These are phyloP conservation scores for Andricus grossulariae DNA, from an alignment of 1,140 invertebrate species.

Conservation along the genomic window DNA sequence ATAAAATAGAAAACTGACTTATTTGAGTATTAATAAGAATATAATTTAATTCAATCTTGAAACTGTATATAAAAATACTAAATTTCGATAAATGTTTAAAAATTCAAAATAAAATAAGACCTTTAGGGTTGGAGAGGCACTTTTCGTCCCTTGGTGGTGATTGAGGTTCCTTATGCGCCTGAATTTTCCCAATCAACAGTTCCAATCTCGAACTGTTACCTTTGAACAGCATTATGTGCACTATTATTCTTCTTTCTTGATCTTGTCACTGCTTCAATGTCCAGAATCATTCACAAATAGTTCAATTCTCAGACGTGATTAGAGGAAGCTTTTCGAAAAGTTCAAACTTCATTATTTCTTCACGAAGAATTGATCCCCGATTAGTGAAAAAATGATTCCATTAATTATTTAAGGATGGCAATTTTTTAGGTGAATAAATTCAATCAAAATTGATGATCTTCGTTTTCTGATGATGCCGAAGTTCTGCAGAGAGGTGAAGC, in stretches of 20 bases:
- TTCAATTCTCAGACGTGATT: background rate
- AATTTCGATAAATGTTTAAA: no score
- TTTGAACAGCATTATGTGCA: constrained; percentile 83
- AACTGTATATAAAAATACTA: no score
- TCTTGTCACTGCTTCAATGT: constrained; percentile 46
- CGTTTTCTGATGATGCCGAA: background rate
- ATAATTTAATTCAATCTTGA: no score
- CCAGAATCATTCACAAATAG: background rate
- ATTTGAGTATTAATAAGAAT: no score
- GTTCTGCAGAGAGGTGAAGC: no score
- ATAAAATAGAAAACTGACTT: no score
- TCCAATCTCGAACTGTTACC: constrained; percentile 87
- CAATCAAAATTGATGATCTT: background rate
- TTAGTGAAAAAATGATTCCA: no score
- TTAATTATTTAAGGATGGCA: no score
- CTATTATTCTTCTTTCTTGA: background rate
- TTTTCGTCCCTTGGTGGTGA: constrained; percentile 59
- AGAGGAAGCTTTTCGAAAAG: background rate
- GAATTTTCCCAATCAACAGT: constrained; percentile 89
- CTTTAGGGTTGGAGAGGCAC: constrained; percentile 58
- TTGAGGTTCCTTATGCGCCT: constrained; percentile 83
- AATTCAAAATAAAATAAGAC: constrained; percentile 46
- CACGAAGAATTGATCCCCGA: background rate
- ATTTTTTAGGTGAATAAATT: no score
- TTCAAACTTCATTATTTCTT: background rate